Conservation (phyloP, 1,140 invertebrate species). For the Drosophila elegans region DNA sequence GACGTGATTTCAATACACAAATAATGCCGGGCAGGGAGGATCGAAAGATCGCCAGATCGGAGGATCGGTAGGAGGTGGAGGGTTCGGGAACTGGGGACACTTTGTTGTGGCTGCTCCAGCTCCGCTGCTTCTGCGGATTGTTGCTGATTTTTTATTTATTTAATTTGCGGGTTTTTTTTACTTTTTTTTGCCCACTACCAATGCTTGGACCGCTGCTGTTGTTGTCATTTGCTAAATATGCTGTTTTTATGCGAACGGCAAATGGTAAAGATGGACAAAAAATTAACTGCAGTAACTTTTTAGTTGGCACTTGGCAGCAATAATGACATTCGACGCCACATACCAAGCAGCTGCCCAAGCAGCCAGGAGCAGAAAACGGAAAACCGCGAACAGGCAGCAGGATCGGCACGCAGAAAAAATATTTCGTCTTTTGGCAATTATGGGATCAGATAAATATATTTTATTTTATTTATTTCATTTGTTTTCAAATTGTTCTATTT, state of each 20-base stretch:
- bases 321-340: constrained; percentile 85
- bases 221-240: constrained; percentile 85
- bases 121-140: constrained; percentile 34
- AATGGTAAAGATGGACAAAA: constrained; percentile 78
- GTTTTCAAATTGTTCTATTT: no score
- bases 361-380: constrained; percentile 36
- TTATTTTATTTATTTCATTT: neutral
- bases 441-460: neutral
- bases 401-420: constrained; percentile 17
- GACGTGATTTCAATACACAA: constrained; percentile 85
- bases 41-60: neutral
- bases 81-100: constrained; percentile 28
- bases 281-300: constrained; percentile 83
- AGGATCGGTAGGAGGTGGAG: neutral
- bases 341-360: constrained; percentile 73
- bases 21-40: constrained; percentile 57
- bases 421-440: neutral
- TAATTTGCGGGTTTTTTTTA: constrained; percentile 68
- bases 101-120: constrained; percentile 44
- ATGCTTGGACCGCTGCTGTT: constrained; percentile 45
- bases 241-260: constrained; percentile 81
- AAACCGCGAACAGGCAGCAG: constrained; percentile 11
- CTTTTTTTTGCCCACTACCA: constrained; percentile 11
- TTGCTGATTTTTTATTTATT: constrained; percentile 82
- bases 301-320: constrained; percentile 84